Conservation (phyloP, 2,888 invertebrate genomes). For the Drosophila histrio region DNA sequence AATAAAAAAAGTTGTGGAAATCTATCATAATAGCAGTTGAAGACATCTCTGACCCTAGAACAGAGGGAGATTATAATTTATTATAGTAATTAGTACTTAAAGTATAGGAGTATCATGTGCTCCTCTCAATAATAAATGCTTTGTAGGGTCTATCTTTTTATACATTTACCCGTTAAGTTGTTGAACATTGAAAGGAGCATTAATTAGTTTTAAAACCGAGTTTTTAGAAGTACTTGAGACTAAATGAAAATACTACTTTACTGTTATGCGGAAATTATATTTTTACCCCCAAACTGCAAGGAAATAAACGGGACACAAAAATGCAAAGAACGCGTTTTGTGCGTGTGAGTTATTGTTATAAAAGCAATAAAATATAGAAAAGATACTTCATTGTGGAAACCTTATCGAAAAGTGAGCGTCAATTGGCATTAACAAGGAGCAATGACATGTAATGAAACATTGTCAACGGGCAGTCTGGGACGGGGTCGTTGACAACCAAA, state of each 20-base stretch:
- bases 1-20: too few species aligned
- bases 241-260: not conserved
- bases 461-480: conserved; percentile 35
- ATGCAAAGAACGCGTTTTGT: conserved; percentile 38
- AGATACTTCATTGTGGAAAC: conserved; percentile 43
- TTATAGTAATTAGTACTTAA: too few species aligned
- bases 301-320: conserved; percentile 12
- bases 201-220: not conserved
- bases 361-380: conserved; percentile 50
- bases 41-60: too few species aligned
- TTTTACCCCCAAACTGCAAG: not conserved
- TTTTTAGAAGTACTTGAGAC: not conserved
- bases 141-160: too few species aligned
- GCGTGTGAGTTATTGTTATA: conserved; percentile 58
- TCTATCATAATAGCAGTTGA: too few species aligned
- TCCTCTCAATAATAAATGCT: too few species aligned
- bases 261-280: not conserved
- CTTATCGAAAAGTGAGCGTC: conserved; percentile 60
- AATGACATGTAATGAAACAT: conserved; percentile 64
- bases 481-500: conserved; percentile 19
- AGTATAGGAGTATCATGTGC: too few species aligned
- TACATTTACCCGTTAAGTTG: too few species aligned
- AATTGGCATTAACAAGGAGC: conserved; percentile 68
- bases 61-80: too few species aligned
- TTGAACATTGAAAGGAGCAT: too few species aligned